A percentile compares a stretch with the other conserved stretches of the same genome.
These are phyloP conservation scores for Myrmecophaga tridactyla DNA, from an alignment of 2,113 vertebrate genomes.

Conservation along the genomic window DNA sequence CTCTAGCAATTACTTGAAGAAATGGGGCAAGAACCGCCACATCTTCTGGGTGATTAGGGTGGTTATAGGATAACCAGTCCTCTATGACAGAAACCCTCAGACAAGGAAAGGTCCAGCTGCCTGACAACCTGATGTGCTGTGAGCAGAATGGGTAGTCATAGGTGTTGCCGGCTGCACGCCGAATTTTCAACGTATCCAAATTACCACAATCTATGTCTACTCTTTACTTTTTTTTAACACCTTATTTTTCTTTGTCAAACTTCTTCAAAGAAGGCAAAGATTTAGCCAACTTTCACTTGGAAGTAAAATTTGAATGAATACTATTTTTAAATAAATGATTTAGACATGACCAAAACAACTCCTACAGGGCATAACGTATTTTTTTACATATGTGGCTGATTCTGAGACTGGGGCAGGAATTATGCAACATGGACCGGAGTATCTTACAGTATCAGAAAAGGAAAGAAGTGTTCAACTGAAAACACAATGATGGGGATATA, in stretches of 20 bases:
- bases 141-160: background rate
- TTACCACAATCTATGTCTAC: background rate
- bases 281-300: background rate
- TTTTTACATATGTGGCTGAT: background rate
- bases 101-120: background rate
- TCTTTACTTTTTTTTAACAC: background rate
- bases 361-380: background rate
- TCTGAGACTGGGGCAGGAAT: background rate
- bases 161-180: background rate
- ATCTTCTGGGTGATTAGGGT: background rate
- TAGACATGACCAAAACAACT: background rate
- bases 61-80: background rate
- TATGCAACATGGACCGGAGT: background rate
- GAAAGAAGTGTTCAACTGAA: background rate
- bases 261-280: conserved; percentile 19
- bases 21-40: background rate
- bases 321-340: conserved; percentile 25
- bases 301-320: conserved; percentile 34
- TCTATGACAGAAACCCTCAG: background rate
- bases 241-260: background rate
- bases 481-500: background rate
- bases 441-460: background rate
- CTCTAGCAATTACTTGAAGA: background rate
- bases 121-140: background rate
- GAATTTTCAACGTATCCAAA: background rate